Conservation (phyloP, 2,797 vertebrate species). For the Tauraco hartlaubi region DNA sequence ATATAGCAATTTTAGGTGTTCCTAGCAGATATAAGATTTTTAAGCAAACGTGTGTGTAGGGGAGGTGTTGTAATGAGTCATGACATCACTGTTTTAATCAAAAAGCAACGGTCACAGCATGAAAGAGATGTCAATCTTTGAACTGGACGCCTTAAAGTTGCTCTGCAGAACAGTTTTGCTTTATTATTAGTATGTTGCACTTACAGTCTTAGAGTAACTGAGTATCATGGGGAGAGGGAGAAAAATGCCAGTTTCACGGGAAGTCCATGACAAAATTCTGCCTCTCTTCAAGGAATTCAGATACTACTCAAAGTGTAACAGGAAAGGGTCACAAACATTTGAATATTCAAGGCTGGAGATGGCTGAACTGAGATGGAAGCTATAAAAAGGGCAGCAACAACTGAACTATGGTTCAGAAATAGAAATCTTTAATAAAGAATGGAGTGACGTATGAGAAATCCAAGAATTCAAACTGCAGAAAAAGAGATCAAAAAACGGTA, state of each 20-base stretch:
- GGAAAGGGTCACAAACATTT: background rate
- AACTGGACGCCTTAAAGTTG: background rate
- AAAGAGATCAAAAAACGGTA: background rate
- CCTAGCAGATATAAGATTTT: background rate
- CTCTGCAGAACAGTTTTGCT: background rate
- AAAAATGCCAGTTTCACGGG: background rate
- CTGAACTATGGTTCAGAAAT: background rate
- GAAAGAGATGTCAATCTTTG: background rate
- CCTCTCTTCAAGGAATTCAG: background rate
- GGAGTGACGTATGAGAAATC: background rate
- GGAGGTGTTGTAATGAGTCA: background rate
- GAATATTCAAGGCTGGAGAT: background rate
- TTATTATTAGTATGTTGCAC: background rate
- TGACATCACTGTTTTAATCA: background rate
- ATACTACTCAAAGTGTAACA: background rate
- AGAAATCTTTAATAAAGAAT: background rate
- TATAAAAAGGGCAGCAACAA: background rate
- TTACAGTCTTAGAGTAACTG: background rate
- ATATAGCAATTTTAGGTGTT: background rate
- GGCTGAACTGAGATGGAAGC: background rate
- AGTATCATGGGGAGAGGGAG: background rate
- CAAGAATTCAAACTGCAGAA: background rate
- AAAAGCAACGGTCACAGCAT: background rate
- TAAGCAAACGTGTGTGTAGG: background rate
- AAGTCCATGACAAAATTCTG: background rate